Evolutionary conservation across 2,888 invertebrate species (phyloP).

Genomic region (Cacoxenus indagator): DNA sequence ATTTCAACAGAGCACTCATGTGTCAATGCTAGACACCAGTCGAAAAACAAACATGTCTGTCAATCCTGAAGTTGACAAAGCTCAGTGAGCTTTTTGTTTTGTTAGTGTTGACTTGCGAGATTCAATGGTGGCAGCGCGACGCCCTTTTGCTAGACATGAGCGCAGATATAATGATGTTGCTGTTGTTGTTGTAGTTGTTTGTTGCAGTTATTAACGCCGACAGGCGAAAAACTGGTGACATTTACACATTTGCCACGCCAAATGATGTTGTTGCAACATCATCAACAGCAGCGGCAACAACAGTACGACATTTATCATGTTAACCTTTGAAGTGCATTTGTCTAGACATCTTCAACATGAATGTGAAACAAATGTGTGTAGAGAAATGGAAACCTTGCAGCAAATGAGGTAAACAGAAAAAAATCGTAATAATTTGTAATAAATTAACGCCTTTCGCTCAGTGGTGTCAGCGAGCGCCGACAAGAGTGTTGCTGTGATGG

Average conservation of each 20-base stretch:
- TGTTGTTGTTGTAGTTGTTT: background rate
- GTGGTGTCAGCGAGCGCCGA: background rate
- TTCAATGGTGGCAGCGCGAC: background rate
- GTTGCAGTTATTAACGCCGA: slow-evolving; percentile 1
- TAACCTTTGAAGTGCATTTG: slow-evolving; percentile 65
- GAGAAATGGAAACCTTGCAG: slow-evolving; percentile 30
- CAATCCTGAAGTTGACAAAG: background rate
- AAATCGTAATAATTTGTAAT: slow-evolving; percentile 64
- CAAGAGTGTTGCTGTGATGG: background rate
- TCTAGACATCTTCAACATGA: slow-evolving; percentile 62
- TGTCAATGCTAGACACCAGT: background rate
- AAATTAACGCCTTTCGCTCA: slow-evolving; percentile 58
- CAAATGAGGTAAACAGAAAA: slow-evolving; percentile 42
- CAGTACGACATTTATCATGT: slow-evolving; percentile 60
- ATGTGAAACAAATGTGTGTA: slow-evolving; percentile 26
- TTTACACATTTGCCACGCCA: slow-evolving; percentile 49
- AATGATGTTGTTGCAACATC: slow-evolving; percentile 40
- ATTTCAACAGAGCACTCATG: background rate
- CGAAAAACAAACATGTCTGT: background rate
- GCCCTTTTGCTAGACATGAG: background rate
- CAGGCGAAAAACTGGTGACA: slow-evolving; percentile 41
- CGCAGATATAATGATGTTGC: background rate
- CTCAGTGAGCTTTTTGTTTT: background rate
- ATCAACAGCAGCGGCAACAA: slow-evolving; percentile 39
- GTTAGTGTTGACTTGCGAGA: background rate